Evolutionary conservation across 1,140 invertebrate species (phyloP).

Genomic region (Hetaerina americana): DNA sequence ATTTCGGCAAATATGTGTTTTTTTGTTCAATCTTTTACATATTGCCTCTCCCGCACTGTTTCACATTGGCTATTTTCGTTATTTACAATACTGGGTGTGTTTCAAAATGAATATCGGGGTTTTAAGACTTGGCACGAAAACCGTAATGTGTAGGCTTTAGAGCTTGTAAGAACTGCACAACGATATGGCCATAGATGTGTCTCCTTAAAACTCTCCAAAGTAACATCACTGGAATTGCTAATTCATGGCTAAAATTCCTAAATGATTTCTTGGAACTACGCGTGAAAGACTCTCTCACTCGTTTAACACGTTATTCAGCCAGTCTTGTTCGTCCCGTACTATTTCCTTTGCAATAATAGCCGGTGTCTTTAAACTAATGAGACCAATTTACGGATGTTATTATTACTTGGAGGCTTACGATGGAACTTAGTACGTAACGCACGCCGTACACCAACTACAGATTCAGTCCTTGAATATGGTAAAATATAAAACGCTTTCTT

Average conservation of each 20-base stretch:
- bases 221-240: neutral
- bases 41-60: too few species aligned
- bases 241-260: conserved; percentile 5
- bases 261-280: conserved; percentile 5
- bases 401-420: neutral
- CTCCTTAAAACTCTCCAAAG: neutral
- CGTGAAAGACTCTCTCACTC: conserved; percentile 2
- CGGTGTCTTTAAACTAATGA: too few species aligned
- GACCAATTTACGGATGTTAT: too few species aligned
- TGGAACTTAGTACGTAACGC: neutral
- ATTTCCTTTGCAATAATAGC: neutral
- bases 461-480: neutral
- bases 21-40: too few species aligned
- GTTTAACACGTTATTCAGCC: conserved; percentile 3
- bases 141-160: too few species aligned
- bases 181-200: neutral
- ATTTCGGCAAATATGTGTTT: too few species aligned
- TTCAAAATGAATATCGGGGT: too few species aligned
- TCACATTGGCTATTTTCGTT: too few species aligned
- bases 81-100: too few species aligned
- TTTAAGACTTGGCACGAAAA: too few species aligned
- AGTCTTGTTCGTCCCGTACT: neutral
- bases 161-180: neutral
- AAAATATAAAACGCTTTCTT: neutral
- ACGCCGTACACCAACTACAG: neutral